Evolutionary conservation across 2,888 invertebrate species (phyloP).

Genomic region (Hydropsyche betteni): DNA sequence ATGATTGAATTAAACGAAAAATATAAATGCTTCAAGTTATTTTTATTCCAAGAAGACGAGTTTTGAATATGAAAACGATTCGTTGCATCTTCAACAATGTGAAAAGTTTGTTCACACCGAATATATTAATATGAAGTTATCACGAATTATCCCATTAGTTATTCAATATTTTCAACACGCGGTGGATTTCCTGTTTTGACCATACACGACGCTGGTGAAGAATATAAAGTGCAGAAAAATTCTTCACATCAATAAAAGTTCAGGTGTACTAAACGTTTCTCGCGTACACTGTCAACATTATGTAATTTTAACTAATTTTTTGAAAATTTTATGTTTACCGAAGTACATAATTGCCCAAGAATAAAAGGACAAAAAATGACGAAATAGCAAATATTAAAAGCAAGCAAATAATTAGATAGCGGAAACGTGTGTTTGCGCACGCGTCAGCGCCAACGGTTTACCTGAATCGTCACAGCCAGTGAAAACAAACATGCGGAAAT

Average conservation of each 20-base stretch:
- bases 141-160: slow-evolving; percentile 49
- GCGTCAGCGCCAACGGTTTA: slow-evolving; percentile 35
- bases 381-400: slow-evolving; percentile 26
- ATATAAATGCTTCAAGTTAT: no score
- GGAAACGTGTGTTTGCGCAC: slow-evolving; percentile 29
- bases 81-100: slow-evolving; percentile 12
- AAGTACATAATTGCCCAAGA: no score
- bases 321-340: no score
- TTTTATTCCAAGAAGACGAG: not conserved
- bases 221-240: slow-evolving; percentile 42
- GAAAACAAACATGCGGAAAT: slow-evolving; percentile 43
- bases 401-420: slow-evolving; percentile 31
- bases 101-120: slow-evolving; percentile 33
- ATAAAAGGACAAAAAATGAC: not conserved
- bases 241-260: not conserved
- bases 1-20: no score
- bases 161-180: slow-evolving; percentile 51
- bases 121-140: not conserved
- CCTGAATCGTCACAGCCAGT: slow-evolving; percentile 27
- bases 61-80: not conserved
- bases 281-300: no score
- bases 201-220: slow-evolving; percentile 33
- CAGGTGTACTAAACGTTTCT: no score
- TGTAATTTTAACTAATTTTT: no score
- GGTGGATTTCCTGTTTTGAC: slow-evolving; percentile 51